These are phyloP conservation scores for Heliconius ismenius DNA, from an alignment of 2,888 invertebrate species.

Conservation along the genomic window DNA sequence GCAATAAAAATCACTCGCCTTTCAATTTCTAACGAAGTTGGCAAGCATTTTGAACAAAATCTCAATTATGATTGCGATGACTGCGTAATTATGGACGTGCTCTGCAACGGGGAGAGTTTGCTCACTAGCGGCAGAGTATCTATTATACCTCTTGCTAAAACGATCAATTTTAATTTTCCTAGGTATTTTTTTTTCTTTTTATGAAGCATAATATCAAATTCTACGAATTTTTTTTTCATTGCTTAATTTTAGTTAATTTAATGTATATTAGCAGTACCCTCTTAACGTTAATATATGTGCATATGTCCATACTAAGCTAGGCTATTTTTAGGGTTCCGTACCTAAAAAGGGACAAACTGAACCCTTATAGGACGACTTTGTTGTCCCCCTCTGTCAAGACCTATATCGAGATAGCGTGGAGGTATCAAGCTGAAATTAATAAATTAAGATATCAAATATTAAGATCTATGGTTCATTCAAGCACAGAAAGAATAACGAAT, in stretches of 20 bases:
- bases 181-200: conserved; percentile 49
- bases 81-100: conserved; percentile 57
- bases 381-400: no score
- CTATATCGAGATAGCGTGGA: no score
- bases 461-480: no score
- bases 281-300: no score
- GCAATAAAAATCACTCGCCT: conserved; percentile 47
- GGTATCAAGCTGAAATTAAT: no score
- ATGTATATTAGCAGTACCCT: no score
- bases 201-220: not conserved
- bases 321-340: no score
- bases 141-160: conserved; percentile 50
- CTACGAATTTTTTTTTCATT: not conserved
- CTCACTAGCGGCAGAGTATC: conserved; percentile 52
- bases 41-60: conserved; percentile 53
- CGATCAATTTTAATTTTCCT: conserved; percentile 62
- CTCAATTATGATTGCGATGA: conserved; percentile 52
- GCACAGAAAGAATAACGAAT: no score
- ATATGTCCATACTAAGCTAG: no score
- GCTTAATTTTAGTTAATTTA: not conserved
- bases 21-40: conserved; percentile 45
- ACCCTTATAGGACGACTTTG: no score
- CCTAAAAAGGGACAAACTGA: no score
- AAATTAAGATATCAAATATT: no score
- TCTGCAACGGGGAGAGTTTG: conserved; percentile 61